phyloP scores from a whole-genome alignment of 1,140 invertebrate species.

The Pseudachorutes palmiensis region DNA sequence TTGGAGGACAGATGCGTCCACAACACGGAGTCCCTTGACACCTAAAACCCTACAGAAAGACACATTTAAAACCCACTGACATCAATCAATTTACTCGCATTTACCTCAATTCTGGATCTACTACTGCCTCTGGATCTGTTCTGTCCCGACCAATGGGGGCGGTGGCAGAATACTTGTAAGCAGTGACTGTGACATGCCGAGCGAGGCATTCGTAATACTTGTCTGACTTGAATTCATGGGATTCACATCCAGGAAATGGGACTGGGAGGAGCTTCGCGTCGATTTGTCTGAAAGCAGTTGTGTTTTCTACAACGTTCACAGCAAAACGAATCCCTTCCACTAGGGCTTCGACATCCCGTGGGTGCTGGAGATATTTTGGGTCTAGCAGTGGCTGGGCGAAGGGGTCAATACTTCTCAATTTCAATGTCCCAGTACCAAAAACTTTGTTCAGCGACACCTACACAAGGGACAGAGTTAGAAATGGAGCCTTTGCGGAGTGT shows the following conservation, averaged over 20 bases:
- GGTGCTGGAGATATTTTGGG: conserved; percentile 31
- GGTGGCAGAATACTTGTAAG: conserved; percentile 31
- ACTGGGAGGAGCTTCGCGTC: conserved; percentile 9
- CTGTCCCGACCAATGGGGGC: conserved; percentile 30
- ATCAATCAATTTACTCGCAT: too few species aligned
- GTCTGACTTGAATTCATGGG: conserved; percentile 13
- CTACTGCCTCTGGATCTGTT: conserved; percentile 1
- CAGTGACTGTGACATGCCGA: conserved; percentile 26
- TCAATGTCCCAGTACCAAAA: conserved; percentile 28
- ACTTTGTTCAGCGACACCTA: conserved; percentile 18
- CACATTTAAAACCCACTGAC: not conserved
- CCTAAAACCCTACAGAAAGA: not conserved
- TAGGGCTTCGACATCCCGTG: conserved; percentile 24
- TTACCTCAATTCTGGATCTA: not conserved
- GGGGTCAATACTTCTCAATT: conserved; percentile 32
- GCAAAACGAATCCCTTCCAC: conserved; percentile 22
- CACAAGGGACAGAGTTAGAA: conserved; percentile 3
- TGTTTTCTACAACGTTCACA: conserved; percentile 16
- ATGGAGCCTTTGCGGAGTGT: not conserved
- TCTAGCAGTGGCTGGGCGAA: conserved; percentile 34
- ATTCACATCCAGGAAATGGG: conserved; percentile 21
- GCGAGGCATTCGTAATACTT: conserved; percentile 26
- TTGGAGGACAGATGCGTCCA: conserved; percentile 26
- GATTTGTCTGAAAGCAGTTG: conserved; percentile 15
- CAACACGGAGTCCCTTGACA: not conserved